Conservation (phyloP, 2,113 vertebrate genomes). For the Laterallus jamaicensis region DNA sequence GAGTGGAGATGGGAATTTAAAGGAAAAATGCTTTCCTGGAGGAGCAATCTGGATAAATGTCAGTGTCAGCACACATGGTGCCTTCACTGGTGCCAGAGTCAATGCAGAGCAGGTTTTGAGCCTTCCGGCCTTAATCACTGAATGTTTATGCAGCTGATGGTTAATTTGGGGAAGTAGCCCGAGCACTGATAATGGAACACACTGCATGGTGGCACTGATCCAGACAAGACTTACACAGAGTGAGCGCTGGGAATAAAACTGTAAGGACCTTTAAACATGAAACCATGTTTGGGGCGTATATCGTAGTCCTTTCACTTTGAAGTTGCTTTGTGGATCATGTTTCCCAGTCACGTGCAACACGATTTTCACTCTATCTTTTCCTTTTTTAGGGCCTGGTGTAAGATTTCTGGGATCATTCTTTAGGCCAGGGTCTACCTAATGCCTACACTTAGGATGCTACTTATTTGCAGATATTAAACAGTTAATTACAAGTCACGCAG, state of each 20-base stretch:
- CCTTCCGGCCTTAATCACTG: not conserved
- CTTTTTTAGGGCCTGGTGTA: not conserved
- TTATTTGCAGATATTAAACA: not conserved
- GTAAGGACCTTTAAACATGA: not conserved
- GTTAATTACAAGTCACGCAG: not conserved
- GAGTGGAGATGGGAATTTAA: not conserved
- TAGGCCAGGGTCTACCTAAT: not conserved
- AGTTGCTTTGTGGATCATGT: not conserved
- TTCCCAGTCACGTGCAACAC: not conserved
- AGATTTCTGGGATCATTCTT: not conserved
- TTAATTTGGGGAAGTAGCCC: not conserved
- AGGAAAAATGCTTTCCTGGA: not conserved
- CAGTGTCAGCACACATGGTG: not conserved
- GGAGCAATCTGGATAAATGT: not conserved
- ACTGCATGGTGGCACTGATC: not conserved
- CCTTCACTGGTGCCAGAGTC: not conserved
- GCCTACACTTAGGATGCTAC: not conserved
- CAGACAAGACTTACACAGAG: not conserved
- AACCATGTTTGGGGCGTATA: not conserved
- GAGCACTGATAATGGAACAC: not conserved
- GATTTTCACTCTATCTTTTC: not conserved
- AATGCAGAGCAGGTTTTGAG: not conserved
- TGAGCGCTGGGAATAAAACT: not conserved
- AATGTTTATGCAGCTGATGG: slow-evolving; percentile 31
- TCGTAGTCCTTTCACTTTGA: not conserved